Conservation (phyloP, 2,888 invertebrate genomes). For the Idaea aversata region DNA sequence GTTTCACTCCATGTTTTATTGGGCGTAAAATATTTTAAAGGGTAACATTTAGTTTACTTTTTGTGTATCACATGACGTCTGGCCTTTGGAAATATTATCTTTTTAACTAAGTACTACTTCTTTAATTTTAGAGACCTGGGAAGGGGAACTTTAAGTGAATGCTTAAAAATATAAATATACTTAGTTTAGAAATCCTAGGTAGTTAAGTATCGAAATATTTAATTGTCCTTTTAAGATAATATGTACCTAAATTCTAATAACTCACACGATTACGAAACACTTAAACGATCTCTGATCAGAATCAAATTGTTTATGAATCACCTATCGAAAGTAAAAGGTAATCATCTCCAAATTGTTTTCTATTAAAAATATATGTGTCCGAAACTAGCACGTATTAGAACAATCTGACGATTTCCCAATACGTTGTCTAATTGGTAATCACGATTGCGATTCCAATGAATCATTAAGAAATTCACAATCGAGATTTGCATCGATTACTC, state of each 20-base stretch:
- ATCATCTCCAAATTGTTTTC: background rate
- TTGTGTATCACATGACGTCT: conserved; percentile 9
- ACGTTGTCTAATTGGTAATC: background rate
- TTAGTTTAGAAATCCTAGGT: background rate
- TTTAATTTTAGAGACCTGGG: background rate
- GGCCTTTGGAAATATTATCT: conserved; percentile 1
- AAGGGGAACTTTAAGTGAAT: background rate
- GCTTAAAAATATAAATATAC: background rate
- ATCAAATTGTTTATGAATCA: conserved; percentile 1
- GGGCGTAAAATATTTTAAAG: conserved; percentile 28
- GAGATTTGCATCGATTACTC: conserved; percentile 30
- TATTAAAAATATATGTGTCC: background rate
- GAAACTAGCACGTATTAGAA: background rate
- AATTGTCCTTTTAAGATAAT: background rate
- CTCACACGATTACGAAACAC: background rate
- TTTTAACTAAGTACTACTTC: background rate
- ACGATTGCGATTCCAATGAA: conserved; percentile 11
- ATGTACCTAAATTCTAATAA: background rate
- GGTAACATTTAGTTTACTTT: conserved; percentile 25
- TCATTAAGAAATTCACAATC: conserved; percentile 21
- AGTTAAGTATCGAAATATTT: background rate
- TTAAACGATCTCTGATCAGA: background rate
- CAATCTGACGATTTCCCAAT: background rate
- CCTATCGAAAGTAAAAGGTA: background rate
- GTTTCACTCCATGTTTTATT: conserved; percentile 26